A percentile compares a stretch with the other conserved stretches of the same genome.
Evolutionary conservation across 2,797 vertebrate genomes (phyloP).

Genomic region (Microhierax caerulescens): DNA sequence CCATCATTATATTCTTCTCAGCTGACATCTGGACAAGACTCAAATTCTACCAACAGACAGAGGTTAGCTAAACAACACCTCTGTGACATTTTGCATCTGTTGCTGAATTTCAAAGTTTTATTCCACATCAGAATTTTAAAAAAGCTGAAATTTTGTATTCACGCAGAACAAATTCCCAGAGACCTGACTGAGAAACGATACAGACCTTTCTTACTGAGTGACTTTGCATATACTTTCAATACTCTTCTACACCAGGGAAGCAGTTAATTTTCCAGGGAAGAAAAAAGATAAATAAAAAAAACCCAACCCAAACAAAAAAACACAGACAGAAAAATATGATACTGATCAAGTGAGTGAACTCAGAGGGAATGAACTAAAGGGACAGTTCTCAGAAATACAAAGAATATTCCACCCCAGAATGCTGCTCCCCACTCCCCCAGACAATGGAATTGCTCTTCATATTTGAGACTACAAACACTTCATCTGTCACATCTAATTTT

Average conservation of each 20-base stretch:
- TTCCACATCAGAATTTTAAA: neutral
- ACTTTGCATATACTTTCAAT: neutral
- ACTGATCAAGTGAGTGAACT: neutral
- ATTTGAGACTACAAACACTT: neutral
- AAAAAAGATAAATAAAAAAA: neutral
- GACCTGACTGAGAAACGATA: neutral
- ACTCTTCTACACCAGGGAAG: neutral
- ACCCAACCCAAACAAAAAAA: no score
- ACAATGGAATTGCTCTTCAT: neutral
- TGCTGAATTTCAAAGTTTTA: neutral
- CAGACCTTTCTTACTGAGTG: neutral
- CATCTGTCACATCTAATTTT: neutral
- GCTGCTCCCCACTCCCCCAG: neutral
- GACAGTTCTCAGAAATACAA: neutral
- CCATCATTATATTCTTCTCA: neutral
- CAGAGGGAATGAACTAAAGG: neutral
- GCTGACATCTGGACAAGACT: neutral
- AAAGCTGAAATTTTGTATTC: neutral
- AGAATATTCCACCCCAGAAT: neutral
- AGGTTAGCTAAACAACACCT: neutral
- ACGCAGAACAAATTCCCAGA: neutral
- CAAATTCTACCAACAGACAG: neutral
- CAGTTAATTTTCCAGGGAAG: neutral
- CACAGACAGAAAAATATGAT: neutral
- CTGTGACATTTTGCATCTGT: neutral